These are phyloP conservation scores for Siniperca undulata DNA, from an alignment of 2,797 vertebrate genomes.

Conservation along the genomic window DNA sequence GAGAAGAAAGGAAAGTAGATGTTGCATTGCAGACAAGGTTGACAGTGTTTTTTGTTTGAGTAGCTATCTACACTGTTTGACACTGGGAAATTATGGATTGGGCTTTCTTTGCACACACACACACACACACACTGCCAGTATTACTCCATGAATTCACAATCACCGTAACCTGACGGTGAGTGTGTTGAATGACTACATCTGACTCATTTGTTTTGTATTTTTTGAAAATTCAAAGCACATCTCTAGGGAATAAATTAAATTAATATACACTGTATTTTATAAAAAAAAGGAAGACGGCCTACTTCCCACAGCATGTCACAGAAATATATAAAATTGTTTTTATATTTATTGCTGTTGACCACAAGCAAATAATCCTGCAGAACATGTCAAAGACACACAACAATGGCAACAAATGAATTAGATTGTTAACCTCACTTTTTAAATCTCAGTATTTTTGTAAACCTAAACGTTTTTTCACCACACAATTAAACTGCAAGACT, in stretches of 20 bases:
- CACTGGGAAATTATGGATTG: neutral
- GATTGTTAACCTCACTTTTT: too few relatives aligned
- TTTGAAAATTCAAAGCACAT: neutral
- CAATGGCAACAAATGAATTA: neutral
- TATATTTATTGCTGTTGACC: neutral
- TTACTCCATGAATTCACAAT: neutral
- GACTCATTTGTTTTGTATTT: neutral
- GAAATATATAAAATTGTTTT: neutral
- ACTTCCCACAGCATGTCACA: neutral
- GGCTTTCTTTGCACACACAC: neutral
- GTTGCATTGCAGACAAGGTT: neutral
- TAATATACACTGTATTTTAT: neutral
- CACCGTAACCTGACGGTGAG: neutral
- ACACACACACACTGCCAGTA: too few relatives aligned
- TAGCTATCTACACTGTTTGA: neutral
- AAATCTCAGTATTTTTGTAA: too few relatives aligned
- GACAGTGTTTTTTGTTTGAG: neutral
- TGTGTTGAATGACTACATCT: neutral
- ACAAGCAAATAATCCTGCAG: neutral
- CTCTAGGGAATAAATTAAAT: neutral
- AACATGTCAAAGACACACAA: neutral
- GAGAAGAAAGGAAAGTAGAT: conserved; percentile 11
- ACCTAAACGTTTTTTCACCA: too few relatives aligned
- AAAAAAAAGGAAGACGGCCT: neutral
- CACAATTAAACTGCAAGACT: too few relatives aligned